These are phyloP conservation scores for Rhinoraja longicauda DNA, from an alignment of 2,797 vertebrate species.

Conservation along the genomic window DNA sequence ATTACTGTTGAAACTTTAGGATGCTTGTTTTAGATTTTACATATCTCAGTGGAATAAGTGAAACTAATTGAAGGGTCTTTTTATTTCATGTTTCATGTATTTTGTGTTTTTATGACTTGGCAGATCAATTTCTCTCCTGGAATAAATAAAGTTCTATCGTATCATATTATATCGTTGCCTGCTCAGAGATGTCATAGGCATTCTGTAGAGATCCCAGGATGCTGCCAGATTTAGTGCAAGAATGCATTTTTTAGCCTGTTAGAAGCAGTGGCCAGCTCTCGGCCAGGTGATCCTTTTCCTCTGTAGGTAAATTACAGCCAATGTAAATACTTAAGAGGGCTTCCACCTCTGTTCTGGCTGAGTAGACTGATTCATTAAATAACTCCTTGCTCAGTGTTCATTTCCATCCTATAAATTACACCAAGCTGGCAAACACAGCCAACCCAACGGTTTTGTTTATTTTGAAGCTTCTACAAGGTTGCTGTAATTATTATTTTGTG, in stretches of 20 bases:
- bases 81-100: too few species aligned
- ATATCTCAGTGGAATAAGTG: too few species aligned
- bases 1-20: too few species aligned
- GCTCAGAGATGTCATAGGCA: too few species aligned
- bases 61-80: too few species aligned
- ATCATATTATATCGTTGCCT: too few species aligned
- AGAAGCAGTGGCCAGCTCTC: neutral
- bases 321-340: neutral
- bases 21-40: too few species aligned
- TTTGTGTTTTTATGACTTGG: too few species aligned
- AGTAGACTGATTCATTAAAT: neutral
- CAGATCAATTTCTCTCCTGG: too few species aligned
- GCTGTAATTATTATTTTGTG: slow-evolving; percentile 26
- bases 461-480: neutral
- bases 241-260: neutral
- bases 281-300: neutral
- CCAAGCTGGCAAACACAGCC: neutral
- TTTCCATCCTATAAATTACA: neutral
- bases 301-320: neutral
- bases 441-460: neutral
- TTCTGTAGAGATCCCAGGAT: neutral
- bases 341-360: neutral
- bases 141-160: too few species aligned
- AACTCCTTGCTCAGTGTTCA: neutral
- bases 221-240: neutral